phyloP scores from a whole-genome alignment of 1,140 invertebrate genomes.

The Cydia splendana region DNA sequence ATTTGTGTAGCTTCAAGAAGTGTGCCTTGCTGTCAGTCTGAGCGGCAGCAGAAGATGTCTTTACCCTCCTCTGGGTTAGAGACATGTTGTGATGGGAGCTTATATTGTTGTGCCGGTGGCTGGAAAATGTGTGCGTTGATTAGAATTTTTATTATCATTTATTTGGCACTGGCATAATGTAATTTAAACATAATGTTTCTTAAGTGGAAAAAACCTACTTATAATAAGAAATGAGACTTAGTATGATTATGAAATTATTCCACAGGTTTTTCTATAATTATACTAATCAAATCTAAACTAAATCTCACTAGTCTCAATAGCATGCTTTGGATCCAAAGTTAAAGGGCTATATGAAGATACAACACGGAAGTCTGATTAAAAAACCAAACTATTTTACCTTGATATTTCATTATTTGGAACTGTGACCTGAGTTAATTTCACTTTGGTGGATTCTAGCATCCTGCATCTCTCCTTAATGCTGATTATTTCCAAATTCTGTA shows the following conservation, averaged over 20 bases:
- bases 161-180: too few species aligned
- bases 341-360: too few species aligned
- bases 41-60: constrained; percentile 46
- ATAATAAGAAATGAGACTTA: too few species aligned
- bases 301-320: too few species aligned
- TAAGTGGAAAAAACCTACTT: too few species aligned
- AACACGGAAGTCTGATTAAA: neutral
- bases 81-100: constrained; percentile 36
- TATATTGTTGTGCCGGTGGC: constrained; percentile 53
- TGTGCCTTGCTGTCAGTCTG: constrained; percentile 60
- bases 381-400: constrained; percentile 49
- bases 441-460: constrained; percentile 70
- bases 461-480: constrained; percentile 73
- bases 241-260: too few species aligned
- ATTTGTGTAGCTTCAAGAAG: constrained; percentile 54
- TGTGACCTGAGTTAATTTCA: constrained; percentile 69
- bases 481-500: constrained; percentile 72
- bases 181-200: too few species aligned
- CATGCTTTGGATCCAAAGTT: too few species aligned
- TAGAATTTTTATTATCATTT: too few species aligned
- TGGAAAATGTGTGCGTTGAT: constrained; percentile 36
- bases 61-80: constrained; percentile 40
- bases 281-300: too few species aligned
- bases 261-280: too few species aligned
- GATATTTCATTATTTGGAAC: constrained; percentile 57